Percentiles rank a stretch among this genome's conserved stretches.
phyloP scores from a whole-genome alignment of 2,113 vertebrate genomes.

The Thryonomys swinderianus region DNA sequence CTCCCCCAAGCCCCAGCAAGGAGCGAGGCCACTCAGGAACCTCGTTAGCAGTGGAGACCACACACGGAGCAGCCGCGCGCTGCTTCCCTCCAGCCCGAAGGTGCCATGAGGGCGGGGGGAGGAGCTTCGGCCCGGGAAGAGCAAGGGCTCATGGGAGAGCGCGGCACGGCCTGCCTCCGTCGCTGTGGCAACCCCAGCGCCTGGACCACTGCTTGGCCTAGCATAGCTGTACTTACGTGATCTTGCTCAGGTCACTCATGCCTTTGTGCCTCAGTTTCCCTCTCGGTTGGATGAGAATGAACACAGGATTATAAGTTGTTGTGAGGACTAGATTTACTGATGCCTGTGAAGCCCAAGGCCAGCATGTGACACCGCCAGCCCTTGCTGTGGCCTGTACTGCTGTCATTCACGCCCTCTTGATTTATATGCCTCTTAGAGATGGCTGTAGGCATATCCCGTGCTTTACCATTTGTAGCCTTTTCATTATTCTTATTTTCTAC shows the following conservation, averaged over 20 bases:
- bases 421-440: not conserved
- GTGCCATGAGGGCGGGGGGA: too few relatives aligned
- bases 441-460: not conserved
- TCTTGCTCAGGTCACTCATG: not conserved
- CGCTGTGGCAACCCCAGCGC: not conserved
- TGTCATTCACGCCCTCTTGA: not conserved
- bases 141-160: not conserved
- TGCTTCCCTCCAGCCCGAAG: not conserved
- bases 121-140: not conserved
- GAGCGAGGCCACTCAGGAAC: not conserved
- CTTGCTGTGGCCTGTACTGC: not conserved
- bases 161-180: not conserved
- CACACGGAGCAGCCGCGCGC: not conserved
- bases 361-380: not conserved
- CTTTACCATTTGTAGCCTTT: slow-evolving; percentile 40
- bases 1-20: not conserved
- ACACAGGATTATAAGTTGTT: not conserved
- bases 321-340: not conserved
- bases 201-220: not conserved
- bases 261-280: not conserved
- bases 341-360: not conserved
- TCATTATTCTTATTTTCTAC: slow-evolving; percentile 61
- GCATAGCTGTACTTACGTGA: too few relatives aligned
- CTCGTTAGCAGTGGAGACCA: not conserved
- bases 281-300: slow-evolving; percentile 9